Evolutionary conservation across 1,140 invertebrate species (phyloP).

Genomic region (Monochamus saltuarius): DNA sequence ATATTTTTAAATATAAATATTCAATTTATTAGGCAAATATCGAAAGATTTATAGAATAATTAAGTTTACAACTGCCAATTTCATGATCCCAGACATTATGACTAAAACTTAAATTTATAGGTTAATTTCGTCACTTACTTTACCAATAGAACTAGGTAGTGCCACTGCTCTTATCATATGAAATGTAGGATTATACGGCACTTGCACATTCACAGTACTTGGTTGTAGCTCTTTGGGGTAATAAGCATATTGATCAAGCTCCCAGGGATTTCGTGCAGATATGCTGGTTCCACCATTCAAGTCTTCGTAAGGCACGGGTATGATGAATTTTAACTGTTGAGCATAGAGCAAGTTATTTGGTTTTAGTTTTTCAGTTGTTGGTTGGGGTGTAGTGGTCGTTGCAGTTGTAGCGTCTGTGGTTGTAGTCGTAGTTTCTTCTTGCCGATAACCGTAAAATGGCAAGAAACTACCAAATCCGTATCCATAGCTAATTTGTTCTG

Average conservation of each 20-base stretch:
- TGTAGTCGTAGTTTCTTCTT: conserved; percentile 16
- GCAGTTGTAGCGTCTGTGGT: conserved; percentile 7
- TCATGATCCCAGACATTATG: too few relatives aligned
- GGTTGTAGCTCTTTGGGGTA: conserved; percentile 40
- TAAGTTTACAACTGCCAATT: not conserved
- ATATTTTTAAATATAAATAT: not conserved
- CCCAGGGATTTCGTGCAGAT: conserved; percentile 28
- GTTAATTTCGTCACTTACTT: conserved; percentile 4
- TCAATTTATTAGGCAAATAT: too few relatives aligned
- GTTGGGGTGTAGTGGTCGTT: conserved; percentile 13
- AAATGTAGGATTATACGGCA: conserved; percentile 42
- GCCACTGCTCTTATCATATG: conserved; percentile 43
- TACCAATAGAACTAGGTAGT: conserved; percentile 27
- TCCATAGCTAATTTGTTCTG: conserved; percentile 3
- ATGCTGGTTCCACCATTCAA: conserved; percentile 24
- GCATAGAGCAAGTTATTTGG: conserved; percentile 23
- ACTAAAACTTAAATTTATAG: not conserved
- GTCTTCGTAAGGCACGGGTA: conserved; percentile 40
- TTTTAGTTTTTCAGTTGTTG: conserved; percentile 27
- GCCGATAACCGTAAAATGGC: conserved; percentile 28
- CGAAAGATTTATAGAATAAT: too few relatives aligned
- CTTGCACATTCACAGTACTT: conserved; percentile 28
- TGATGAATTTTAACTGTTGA: conserved; percentile 45
- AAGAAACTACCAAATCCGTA: conserved; percentile 33
- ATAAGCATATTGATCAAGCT: conserved; percentile 41